Conservation (phyloP, 2,797 vertebrate genomes). For the Macropus fuliginosus region DNA sequence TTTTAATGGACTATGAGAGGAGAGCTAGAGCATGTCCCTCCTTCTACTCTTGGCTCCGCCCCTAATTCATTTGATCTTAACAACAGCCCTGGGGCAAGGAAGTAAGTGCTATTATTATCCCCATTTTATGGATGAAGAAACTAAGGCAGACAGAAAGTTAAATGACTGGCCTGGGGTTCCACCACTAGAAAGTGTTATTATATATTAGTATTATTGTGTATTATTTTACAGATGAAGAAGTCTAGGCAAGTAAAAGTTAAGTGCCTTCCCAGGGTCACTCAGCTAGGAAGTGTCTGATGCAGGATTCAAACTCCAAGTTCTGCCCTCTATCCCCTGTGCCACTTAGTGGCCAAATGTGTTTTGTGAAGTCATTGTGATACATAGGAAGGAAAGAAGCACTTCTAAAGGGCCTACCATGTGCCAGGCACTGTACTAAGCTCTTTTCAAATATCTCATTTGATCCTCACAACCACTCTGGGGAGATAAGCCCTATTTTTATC, state of each 20-base stretch:
- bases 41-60: too few species aligned
- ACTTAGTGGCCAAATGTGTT: background rate
- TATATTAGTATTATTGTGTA: background rate
- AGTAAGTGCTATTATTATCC: background rate
- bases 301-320: too few species aligned
- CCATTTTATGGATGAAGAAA: background rate
- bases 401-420: background rate
- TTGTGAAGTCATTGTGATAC: background rate
- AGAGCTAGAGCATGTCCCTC: too few species aligned
- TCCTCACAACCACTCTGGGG: background rate
- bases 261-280: too few species aligned
- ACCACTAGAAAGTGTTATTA: background rate
- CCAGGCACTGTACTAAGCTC: too few species aligned
- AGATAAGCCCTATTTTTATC: background rate
- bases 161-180: background rate
- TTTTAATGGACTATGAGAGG: too few species aligned
- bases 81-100: background rate
- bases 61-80: background rate
- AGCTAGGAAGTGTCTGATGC: too few species aligned
- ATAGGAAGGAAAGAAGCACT: background rate
- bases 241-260: background rate
- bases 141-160: background rate
- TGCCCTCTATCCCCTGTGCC: too few species aligned
- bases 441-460: background rate
- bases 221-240: background rate